Percentiles rank a stretch among this genome's conserved stretches.
Evolutionary conservation across 1,140 invertebrate genomes (phyloP).

Genomic region (Lasioglossum albipes): DNA sequence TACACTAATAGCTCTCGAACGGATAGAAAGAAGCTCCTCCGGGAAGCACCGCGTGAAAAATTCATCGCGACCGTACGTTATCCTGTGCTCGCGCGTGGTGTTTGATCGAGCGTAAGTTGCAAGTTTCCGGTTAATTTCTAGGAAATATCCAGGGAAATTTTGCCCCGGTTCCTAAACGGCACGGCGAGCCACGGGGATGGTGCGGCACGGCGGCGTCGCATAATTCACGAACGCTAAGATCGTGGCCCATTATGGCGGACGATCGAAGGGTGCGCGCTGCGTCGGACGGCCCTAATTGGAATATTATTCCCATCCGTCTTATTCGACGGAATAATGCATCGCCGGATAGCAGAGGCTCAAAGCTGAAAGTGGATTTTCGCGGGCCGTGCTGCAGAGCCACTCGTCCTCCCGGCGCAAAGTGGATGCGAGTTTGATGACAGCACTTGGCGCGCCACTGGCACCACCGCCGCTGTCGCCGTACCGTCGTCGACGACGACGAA

Average conservation of each 20-base stretch:
- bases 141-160: not conserved
- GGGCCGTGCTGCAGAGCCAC: conserved; percentile 5
- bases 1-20: too few relatives aligned
- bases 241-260: not conserved
- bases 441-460: conserved; percentile 17
- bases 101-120: not conserved
- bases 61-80: not conserved
- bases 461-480: not conserved
- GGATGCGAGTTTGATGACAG: conserved; percentile 53
- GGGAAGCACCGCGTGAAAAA: not conserved
- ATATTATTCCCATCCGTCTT: conserved; percentile 34
- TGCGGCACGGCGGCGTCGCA: not conserved
- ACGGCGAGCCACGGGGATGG: too few relatives aligned
- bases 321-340: conserved; percentile 34
- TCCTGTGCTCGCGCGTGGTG: not conserved
- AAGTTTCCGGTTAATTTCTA: not conserved
- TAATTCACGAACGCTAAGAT: conserved; percentile 22
- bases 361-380: conserved; percentile 47
- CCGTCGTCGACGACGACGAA: too few relatives aligned
- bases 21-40: too few relatives aligned
- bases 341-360: not conserved
- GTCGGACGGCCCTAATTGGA: conserved; percentile 36
- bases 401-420: conserved; percentile 48
- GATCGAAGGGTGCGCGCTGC: conserved; percentile 6
- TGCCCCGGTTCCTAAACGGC: not conserved